Percentiles rank a stretch among this genome's conserved stretches.
Evolutionary conservation across 2,888 invertebrate species (phyloP).

Genomic region (Idaea straminata): DNA sequence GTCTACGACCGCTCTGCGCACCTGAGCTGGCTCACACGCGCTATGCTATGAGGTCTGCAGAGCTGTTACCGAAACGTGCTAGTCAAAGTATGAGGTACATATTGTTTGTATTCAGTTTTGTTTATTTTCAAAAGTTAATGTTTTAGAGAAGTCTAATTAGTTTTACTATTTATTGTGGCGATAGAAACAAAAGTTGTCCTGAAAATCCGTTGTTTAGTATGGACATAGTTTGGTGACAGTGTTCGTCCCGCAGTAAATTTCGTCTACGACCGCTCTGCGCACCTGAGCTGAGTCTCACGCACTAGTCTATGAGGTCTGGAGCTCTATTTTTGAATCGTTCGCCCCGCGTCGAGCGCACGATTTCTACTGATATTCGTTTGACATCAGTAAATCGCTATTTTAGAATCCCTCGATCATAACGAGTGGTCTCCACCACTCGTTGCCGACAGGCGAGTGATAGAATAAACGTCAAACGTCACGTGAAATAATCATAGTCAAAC

Average conservation of each 20-base stretch:
- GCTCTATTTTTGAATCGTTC: no score
- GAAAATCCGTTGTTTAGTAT: not conserved
- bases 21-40: not conserved
- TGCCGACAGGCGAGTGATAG: no score
- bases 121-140: not conserved
- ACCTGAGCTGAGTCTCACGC: not conserved
- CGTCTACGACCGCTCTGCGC: not conserved
- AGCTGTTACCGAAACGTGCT: not conserved
- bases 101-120: not conserved
- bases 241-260: not conserved
- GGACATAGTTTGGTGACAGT: not conserved
- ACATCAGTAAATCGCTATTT: no score
- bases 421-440: no score
- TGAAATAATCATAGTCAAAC: no score
- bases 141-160: no score
- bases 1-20: constrained; percentile 1
- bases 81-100: not conserved
- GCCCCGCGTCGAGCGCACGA: no score
- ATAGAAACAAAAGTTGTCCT: not conserved
- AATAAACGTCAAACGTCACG: no score
- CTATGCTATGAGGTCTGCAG: not conserved
- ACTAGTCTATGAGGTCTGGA: not conserved
- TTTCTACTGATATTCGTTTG: no score
- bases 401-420: no score
- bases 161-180: no score